These are phyloP conservation scores for Lasioglossum malachurum DNA, from an alignment of 2,888 invertebrate genomes.

Conservation along the genomic window DNA sequence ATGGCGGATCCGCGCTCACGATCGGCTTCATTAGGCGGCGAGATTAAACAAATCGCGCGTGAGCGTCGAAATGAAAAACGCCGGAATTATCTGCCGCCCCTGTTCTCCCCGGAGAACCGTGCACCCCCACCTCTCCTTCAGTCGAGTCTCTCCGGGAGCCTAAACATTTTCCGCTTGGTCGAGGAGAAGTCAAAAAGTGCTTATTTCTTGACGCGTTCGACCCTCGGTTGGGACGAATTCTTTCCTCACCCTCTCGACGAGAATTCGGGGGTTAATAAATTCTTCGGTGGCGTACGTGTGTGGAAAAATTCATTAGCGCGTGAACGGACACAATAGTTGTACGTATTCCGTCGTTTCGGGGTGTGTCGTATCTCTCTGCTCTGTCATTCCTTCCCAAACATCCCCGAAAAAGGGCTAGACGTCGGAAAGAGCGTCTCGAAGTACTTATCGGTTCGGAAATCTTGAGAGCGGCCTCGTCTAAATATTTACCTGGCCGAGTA, in stretches of 20 bases:
- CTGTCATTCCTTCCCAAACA: background rate
- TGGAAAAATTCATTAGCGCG: background rate
- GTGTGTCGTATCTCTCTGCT: background rate
- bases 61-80: constrained; percentile 64
- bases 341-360: background rate
- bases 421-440: background rate
- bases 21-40: constrained; percentile 64
- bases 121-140: background rate
- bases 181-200: constrained; percentile 4
- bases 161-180: background rate
- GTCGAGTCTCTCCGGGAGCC: background rate
- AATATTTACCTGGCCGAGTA: constrained; percentile 54
- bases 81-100: constrained; percentile 41
- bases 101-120: background rate
- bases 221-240: background rate
- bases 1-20: constrained; percentile 38
- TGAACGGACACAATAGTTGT: background rate
- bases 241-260: background rate
- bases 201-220: background rate
- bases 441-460: constrained; percentile 52
- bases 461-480: constrained; percentile 17
- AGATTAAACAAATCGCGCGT: constrained; percentile 66
- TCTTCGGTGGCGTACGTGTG: background rate
- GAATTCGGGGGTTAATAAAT: background rate
- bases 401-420: background rate